Conservation (phyloP, 2,888 invertebrate genomes). For the Pardosa pseudoannulata region DNA sequence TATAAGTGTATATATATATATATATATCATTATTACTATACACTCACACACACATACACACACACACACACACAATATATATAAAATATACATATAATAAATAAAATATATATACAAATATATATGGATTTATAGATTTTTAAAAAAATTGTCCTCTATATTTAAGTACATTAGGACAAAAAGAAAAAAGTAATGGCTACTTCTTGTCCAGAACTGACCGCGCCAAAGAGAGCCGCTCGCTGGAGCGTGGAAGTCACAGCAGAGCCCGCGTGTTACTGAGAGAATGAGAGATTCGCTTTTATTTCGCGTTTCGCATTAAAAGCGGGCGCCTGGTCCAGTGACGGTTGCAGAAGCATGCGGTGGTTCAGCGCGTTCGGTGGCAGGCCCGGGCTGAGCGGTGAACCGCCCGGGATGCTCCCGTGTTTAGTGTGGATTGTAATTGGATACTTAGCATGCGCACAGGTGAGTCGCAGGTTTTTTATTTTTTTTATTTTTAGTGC, state of each 20-base stretch:
- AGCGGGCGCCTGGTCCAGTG: neutral
- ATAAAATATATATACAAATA: too few relatives aligned
- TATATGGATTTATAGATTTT: too few relatives aligned
- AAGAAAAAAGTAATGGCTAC: neutral
- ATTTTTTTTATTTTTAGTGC: too few relatives aligned
- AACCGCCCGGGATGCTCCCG: neutral
- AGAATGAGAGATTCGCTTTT: neutral
- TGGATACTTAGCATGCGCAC: neutral
- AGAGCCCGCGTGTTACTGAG: too few relatives aligned
- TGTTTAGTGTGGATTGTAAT: neutral
- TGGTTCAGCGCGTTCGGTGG: conserved; percentile 43
- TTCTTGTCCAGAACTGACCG: neutral
- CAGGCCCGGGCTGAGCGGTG: conserved; percentile 13
- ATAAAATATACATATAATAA: too few relatives aligned
- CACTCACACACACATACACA: too few relatives aligned
- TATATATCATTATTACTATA: too few relatives aligned
- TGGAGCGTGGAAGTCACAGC: neutral
- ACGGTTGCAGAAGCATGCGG: conserved; percentile 59
- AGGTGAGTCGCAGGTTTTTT: neutral
- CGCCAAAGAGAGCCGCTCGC: neutral
- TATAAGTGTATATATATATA: too few relatives aligned
- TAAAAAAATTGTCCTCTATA: too few relatives aligned
- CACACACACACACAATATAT: too few relatives aligned
- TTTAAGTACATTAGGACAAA: too few relatives aligned
- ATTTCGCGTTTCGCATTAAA: neutral